Evolutionary conservation across 2,797 vertebrate genomes (phyloP).

Genomic region (Potorous gilbertii): DNA sequence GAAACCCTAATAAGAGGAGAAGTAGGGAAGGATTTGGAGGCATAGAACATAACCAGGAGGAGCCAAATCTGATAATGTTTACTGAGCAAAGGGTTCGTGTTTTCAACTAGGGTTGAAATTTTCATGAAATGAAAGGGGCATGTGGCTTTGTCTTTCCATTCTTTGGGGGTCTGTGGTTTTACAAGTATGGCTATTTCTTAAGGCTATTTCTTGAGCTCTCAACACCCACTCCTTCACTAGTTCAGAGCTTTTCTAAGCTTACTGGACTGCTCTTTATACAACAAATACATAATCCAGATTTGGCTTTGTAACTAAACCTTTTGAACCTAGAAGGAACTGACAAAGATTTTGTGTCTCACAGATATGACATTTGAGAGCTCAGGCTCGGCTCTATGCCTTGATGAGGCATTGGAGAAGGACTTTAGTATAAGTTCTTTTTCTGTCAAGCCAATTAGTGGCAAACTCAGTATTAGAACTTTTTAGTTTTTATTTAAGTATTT

Average conservation of each 20-base stretch:
- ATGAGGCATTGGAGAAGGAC: neutral
- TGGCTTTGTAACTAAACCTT: neutral
- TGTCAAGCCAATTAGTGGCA: neutral
- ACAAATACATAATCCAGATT: neutral
- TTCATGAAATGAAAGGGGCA: neutral
- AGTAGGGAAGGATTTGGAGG: neutral
- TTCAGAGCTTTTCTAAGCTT: neutral
- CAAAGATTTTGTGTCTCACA: neutral
- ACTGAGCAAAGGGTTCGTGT: neutral
- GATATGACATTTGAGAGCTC: neutral
- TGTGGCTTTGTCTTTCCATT: neutral
- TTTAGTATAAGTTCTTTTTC: neutral
- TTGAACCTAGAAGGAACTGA: neutral
- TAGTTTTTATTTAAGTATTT: too few relatives aligned
- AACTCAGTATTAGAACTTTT: neutral
- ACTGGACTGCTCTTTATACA: neutral
- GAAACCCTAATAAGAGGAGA: neutral
- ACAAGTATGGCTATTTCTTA: neutral
- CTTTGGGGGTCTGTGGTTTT: neutral
- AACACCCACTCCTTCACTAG: neutral
- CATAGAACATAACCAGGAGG: neutral
- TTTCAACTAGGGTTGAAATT: neutral
- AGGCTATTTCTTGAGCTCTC: neutral
- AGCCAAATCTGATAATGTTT: neutral
- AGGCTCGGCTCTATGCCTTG: neutral